These are phyloP conservation scores for Orius laevigatus DNA, from an alignment of 1,140 invertebrate species.

Conservation along the genomic window DNA sequence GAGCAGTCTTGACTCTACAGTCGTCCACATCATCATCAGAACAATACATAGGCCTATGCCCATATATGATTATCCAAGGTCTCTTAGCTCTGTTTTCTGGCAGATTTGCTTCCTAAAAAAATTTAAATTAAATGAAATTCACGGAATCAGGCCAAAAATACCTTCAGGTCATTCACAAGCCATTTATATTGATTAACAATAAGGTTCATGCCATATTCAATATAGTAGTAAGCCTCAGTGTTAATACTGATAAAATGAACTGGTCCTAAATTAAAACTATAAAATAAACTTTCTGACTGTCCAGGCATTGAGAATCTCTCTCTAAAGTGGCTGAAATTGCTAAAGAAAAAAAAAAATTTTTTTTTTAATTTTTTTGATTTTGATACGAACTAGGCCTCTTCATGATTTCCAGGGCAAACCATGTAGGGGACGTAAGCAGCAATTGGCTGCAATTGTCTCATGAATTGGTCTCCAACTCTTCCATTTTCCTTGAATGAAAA, in stretches of 20 bases:
- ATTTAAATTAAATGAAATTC: neutral
- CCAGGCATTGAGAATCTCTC: slow-evolving; percentile 80
- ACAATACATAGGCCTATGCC: slow-evolving; percentile 97
- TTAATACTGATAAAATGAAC: slow-evolving; percentile 82
- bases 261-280: slow-evolving; percentile 83
- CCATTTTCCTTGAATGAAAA: slow-evolving; percentile 11
- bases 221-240: slow-evolving; percentile 90
- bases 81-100: slow-evolving; percentile 36
- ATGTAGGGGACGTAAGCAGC: slow-evolving; percentile 82
- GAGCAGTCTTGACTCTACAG: slow-evolving; percentile 59
- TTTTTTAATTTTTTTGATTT: neutral
- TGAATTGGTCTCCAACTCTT: slow-evolving; percentile 70
- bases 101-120: slow-evolving; percentile 30
- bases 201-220: slow-evolving; percentile 70
- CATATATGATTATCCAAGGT: slow-evolving; percentile 89
- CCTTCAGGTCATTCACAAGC: slow-evolving; percentile 64
- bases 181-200: slow-evolving; percentile 76
- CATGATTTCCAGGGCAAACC: slow-evolving; percentile 59
- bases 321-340: slow-evolving; percentile 76
- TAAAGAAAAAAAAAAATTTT: slow-evolving; percentile 25
- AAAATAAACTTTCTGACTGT: slow-evolving; percentile 55
- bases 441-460: slow-evolving; percentile 71
- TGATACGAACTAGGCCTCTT: neutral
- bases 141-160: slow-evolving; percentile 8
- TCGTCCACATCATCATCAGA: slow-evolving; percentile 64